Base-by-base conservation (phyloP, 1,140 invertebrate species). In the Choristoneura fumiferana region DNA sequence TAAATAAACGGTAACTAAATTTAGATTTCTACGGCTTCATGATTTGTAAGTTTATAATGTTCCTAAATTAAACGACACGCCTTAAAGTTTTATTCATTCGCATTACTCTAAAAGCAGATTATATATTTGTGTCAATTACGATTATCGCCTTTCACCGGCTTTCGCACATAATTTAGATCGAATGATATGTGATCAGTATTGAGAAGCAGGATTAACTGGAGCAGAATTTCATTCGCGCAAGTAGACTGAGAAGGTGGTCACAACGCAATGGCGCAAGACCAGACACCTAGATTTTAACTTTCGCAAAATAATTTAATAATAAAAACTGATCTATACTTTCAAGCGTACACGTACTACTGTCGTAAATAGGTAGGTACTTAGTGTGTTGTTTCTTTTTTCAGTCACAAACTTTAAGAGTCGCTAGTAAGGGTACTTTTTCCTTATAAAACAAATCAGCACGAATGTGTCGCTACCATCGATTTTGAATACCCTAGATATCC, bases 181-280 rank as follows among this genome's bases (percentile, higher is more conserved):
- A 65, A 74, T 79, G 78, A 84, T 83, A 84, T 84, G 73, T 79
- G 79, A 87, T 84, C 83, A 61, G 67, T 64, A 74, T 75, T 67
- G 64, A 67, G 69, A 53, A 66, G 58, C 68, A 40, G 69, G 76
- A 81, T 82, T 74, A 45, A 84, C 73, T 84, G 78, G 83, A 80
- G 81, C 83, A 86, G 68, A 84, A 78, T 87, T 76, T 71, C 69
- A 78, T 74, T 65, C 60, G 61, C 80, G 63, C 63, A 83, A 85
- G 64, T 83, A 83, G 82, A 83, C 72, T 85, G 79, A 76, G 77
- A 83, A 85, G 75, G 70, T 73, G 62, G 68, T 72, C 57, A 62
- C 53, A 65, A 71, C 65, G 73, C 83, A 85, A 82, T 83, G 69
- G 69, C 62, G 72, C 78, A 67, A 68, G 55, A 69, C 71, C 67